Evolutionary conservation across 2,888 invertebrate species (phyloP).

Genomic region (Osedax frankpressi): DNA sequence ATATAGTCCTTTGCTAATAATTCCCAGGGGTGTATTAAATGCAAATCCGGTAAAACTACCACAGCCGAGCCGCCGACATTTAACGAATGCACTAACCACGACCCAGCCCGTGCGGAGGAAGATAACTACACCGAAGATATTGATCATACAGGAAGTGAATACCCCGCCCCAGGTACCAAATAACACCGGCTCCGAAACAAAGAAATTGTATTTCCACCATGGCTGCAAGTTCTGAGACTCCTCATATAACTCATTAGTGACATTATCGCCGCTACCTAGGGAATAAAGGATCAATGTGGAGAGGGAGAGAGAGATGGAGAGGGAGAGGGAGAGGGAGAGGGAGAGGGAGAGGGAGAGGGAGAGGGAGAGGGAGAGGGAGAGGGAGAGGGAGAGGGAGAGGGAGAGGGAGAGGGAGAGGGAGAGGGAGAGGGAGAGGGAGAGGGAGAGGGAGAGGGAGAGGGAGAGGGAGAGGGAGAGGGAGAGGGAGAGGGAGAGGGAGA

Average conservation of each 20-base stretch:
- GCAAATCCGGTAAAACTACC: too few species aligned
- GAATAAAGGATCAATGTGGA: too few species aligned
- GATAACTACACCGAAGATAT: slow-evolving; percentile 92
- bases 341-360: not conserved
- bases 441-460: slow-evolving; percentile 10
- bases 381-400: slow-evolving; percentile 10
- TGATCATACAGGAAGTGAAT: slow-evolving; percentile 89
- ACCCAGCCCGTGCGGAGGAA: slow-evolving; percentile 94
- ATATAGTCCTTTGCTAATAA: too few species aligned
- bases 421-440: slow-evolving; percentile 11
- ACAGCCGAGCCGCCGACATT: too few species aligned
- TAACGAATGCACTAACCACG: slow-evolving; percentile 62
- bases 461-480: slow-evolving; percentile 1
- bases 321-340: slow-evolving; percentile 3
- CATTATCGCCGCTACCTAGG: too few species aligned
- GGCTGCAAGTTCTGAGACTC: slow-evolving; percentile 56
- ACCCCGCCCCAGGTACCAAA: slow-evolving; percentile 98
- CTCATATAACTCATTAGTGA: not conserved
- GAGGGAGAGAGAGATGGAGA: slow-evolving; percentile 2
- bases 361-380: slow-evolving; percentile 10
- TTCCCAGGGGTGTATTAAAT: too few species aligned
- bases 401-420: slow-evolving; percentile 8
- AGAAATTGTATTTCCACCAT: slow-evolving; percentile 94
- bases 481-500: not conserved
- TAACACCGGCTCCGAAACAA: slow-evolving; percentile 82